Conservation (phyloP, 1,140 invertebrate species). For the Drosophila prosaltans region DNA sequence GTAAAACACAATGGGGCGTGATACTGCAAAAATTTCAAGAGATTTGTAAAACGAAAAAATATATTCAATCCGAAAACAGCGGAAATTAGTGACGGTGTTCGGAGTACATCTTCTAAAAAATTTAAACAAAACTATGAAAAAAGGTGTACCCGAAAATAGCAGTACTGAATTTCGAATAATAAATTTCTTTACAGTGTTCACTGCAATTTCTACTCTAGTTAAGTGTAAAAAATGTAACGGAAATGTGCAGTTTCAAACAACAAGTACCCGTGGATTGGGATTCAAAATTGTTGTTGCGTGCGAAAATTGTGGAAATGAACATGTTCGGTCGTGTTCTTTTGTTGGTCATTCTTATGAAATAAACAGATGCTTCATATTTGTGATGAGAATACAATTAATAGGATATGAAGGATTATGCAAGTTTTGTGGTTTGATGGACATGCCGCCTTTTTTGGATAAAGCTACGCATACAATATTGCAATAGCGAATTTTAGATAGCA, state of each 20-base stretch:
- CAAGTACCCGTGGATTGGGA: slow-evolving; percentile 30
- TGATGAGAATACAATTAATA: slow-evolving; percentile 16
- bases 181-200: background rate
- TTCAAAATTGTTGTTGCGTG: slow-evolving; percentile 45
- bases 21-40: too few relatives aligned
- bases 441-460: slow-evolving; percentile 24
- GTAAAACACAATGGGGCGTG: too few relatives aligned
- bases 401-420: slow-evolving; percentile 39
- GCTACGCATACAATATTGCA: slow-evolving; percentile 21
- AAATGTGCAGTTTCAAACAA: background rate
- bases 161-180: slow-evolving; percentile 1
- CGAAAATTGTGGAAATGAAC: slow-evolving; percentile 14
- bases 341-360: background rate
- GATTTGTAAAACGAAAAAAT: too few relatives aligned
- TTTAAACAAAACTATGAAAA: too few relatives aligned
- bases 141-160: too few relatives aligned
- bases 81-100: too few relatives aligned
- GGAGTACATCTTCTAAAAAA: too few relatives aligned
- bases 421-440: slow-evolving; percentile 59
- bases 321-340: slow-evolving; percentile 28
- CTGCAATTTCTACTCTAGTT: slow-evolving; percentile 7
- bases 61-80: too few relatives aligned
- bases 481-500: too few relatives aligned
- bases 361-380: too few relatives aligned
- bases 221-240: background rate